These are phyloP conservation scores for Aradus depressus DNA, from an alignment of 2,888 invertebrate genomes.

Conservation along the genomic window DNA sequence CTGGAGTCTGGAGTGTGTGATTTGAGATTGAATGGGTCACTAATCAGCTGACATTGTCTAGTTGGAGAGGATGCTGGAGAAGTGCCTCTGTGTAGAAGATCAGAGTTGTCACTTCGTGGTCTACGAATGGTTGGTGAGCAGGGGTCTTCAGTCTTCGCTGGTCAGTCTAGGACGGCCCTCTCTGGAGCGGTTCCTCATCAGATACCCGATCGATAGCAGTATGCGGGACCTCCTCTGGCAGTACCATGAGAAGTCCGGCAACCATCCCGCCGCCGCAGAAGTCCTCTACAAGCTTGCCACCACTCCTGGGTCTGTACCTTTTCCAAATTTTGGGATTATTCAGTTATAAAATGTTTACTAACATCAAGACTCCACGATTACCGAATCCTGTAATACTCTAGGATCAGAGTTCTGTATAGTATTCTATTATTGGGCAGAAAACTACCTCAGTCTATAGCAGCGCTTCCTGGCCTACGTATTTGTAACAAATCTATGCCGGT, in stretches of 20 bases:
- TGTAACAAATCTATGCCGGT: too few species aligned
- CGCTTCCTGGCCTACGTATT: too few species aligned
- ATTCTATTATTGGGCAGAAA: too few species aligned
- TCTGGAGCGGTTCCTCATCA: conserved; percentile 53
- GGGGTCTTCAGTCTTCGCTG: conserved; percentile 59
- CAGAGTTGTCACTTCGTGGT: conserved; percentile 82
- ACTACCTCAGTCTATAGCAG: too few species aligned
- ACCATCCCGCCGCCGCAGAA: conserved; percentile 84
- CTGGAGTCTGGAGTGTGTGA: conserved; percentile 2
- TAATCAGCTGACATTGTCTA: conserved; percentile 7
- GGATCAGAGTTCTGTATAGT: too few species aligned
- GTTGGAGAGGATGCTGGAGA: conserved; percentile 38
- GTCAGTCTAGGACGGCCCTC: conserved; percentile 55
- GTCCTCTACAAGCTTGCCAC: conserved; percentile 80
- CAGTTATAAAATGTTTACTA: too few species aligned
- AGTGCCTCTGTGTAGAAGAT: conserved; percentile 49
- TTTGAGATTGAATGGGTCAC: neutral
- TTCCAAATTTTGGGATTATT: too few species aligned
- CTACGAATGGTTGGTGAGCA: conserved; percentile 84
- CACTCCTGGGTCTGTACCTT: conserved; percentile 53
- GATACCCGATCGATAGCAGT: conserved; percentile 42
- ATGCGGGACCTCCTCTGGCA: conserved; percentile 83
- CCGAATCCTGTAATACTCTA: too few species aligned
- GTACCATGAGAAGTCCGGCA: conserved; percentile 83
- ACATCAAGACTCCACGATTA: too few species aligned